These are phyloP conservation scores for Choristoneura rosaceana DNA, from an alignment of 2,888 invertebrate species.

Conservation along the genomic window DNA sequence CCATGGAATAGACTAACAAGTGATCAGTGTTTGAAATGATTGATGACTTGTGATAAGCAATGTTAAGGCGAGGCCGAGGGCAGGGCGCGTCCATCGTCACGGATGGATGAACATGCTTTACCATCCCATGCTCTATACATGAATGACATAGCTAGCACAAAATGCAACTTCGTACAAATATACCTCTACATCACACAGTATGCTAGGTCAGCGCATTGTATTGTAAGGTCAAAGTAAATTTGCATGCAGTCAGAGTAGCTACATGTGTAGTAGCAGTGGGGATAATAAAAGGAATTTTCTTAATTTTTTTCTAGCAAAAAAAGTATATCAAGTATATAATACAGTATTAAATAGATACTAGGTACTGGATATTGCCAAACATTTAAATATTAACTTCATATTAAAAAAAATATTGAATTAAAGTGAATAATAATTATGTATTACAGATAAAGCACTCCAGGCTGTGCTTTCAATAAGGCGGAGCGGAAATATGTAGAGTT, in stretches of 20 bases:
- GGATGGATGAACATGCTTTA: not conserved
- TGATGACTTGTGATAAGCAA: not conserved
- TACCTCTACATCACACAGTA: not conserved
- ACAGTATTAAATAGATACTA: too few relatives aligned
- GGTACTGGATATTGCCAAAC: too few relatives aligned
- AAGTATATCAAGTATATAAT: too few relatives aligned
- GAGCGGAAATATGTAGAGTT: too few relatives aligned
- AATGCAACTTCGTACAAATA: not conserved
- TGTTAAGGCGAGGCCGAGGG: constrained; percentile 1
- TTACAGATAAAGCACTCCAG: too few relatives aligned
- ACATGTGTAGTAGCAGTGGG: not conserved
- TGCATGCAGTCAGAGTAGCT: not conserved
- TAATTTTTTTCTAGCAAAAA: not conserved
- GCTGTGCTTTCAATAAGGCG: too few relatives aligned
- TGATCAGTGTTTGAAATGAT: not conserved
- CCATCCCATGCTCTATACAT: not conserved
- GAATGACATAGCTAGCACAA: not conserved
- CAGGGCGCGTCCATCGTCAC: not conserved
- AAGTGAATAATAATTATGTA: too few relatives aligned
- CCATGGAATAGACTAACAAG: not conserved
- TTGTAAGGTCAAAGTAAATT: constrained; percentile 3
- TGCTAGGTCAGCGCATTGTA: constrained; percentile 12
- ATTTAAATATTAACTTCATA: too few relatives aligned
- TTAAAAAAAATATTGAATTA: too few relatives aligned
- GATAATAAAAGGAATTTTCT: not conserved